Evolutionary conservation across 2,888 invertebrate genomes (phyloP).

Genomic region (Metacarcinus magister): DNA sequence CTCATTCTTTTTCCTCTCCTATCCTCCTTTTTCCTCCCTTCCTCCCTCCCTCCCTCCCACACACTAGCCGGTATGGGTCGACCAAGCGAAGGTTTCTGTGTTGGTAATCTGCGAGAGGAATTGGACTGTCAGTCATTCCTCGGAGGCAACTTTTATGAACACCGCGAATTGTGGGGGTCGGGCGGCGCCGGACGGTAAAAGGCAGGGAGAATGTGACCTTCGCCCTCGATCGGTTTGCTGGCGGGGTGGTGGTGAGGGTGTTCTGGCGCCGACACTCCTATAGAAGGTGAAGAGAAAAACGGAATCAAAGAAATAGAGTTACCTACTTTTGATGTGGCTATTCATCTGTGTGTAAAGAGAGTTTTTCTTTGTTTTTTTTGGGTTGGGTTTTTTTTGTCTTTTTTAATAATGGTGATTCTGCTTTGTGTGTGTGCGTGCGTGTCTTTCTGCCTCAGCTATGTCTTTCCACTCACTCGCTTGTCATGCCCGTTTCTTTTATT

Average conservation of each 20-base stretch:
- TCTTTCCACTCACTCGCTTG: too few species aligned
- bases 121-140: conserved; percentile 26
- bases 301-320: neutral
- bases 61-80: neutral
- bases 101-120: conserved; percentile 26
- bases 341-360: too few species aligned
- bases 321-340: neutral
- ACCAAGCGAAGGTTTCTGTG: neutral
- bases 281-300: neutral
- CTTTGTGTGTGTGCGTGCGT: too few species aligned
- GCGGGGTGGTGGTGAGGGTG: neutral
- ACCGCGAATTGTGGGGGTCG: neutral
- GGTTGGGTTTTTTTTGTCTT: too few species aligned
- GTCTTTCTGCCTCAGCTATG: too few species aligned
- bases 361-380: too few species aligned
- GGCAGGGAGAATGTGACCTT: neutral
- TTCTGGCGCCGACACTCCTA: neutral
- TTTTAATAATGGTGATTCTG: too few species aligned
- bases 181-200: neutral
- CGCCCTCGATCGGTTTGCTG: neutral
- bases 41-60: neutral
- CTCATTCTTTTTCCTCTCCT: neutral
- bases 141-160: conserved; percentile 7
- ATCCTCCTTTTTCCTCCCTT: neutral
- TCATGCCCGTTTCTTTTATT: too few species aligned